These are phyloP conservation scores for Cyphomyrmex costatus DNA, from an alignment of 1,140 invertebrate genomes.

Conservation along the genomic window DNA sequence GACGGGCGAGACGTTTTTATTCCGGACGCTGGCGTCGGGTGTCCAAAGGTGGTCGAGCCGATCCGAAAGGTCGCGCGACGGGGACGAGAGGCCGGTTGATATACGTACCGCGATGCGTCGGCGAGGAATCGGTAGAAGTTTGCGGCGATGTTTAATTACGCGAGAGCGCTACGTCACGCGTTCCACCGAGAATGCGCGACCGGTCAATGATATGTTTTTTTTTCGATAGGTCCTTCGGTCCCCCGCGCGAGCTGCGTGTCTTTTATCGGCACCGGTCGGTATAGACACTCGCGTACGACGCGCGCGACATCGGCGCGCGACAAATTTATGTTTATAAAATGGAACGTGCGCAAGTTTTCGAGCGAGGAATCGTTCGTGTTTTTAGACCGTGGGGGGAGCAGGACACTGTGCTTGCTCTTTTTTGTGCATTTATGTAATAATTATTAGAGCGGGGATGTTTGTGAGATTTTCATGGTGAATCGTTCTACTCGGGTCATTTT, in stretches of 20 bases:
- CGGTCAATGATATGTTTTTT: constrained; percentile 1
- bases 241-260: not conserved
- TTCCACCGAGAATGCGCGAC: not conserved
- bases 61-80: not conserved
- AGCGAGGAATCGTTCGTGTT: not conserved
- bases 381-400: not conserved
- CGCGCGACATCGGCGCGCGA: not conserved
- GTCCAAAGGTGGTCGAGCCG: not conserved
- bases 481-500: not conserved
- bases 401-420: not conserved
- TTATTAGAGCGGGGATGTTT: not conserved
- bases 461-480: not conserved
- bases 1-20: not conserved
- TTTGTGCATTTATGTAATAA: not conserved
- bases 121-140: not conserved
- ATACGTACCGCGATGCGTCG: not conserved
- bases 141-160: not conserved
- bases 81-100: not conserved
- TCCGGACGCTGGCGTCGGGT: not conserved
- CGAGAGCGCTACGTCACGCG: not conserved
- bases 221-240: not conserved
- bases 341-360: not conserved
- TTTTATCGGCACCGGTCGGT: constrained; percentile 6
- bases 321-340: not conserved
- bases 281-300: not conserved